Evolutionary conservation across 2,797 vertebrate species (phyloP).

Genomic region (Propithecus deckenii): DNA sequence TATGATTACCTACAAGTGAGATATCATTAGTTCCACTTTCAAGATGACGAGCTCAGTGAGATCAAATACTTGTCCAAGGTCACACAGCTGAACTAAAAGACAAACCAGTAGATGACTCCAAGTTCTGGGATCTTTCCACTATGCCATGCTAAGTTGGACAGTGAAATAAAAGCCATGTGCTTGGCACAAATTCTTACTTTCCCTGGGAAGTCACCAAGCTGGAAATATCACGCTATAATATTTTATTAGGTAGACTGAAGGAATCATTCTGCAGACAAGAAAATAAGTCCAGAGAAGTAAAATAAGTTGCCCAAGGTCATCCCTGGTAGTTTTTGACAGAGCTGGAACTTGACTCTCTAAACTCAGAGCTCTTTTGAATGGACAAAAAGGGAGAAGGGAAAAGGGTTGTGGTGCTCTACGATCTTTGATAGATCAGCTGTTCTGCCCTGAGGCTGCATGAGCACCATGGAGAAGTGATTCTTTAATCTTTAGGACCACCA

Average conservation of each 20-base stretch:
- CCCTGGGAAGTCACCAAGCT: conserved; percentile 57
- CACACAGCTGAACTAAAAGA: background rate
- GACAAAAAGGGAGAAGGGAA: background rate
- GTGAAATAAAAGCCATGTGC: conserved; percentile 34
- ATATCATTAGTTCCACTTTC: conserved; percentile 28
- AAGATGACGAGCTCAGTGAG: conserved; percentile 10
- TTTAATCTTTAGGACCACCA: background rate
- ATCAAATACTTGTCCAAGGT: conserved; percentile 40
- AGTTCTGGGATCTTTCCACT: conserved; percentile 58
- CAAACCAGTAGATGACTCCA: conserved; percentile 34
- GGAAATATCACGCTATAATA: conserved; percentile 24
- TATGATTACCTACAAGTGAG: background rate
- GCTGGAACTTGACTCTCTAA: background rate
- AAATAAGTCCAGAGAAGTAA: conserved; percentile 25
- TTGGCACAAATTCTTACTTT: conserved; percentile 56
- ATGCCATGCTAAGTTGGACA: background rate
- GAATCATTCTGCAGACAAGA: conserved; percentile 26
- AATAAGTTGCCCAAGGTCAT: conserved; percentile 8
- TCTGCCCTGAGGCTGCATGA: background rate
- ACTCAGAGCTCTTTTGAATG: conserved; percentile 6
- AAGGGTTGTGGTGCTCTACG: background rate
- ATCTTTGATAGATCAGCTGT: background rate
- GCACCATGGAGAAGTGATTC: background rate
- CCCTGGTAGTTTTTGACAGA: background rate
- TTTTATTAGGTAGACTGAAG: conserved; percentile 58